Percentiles rank a stretch among this genome's conserved stretches.
These are phyloP conservation scores for Bufotes viridis DNA, from an alignment of 2,797 vertebrate species.

Conservation along the genomic window DNA sequence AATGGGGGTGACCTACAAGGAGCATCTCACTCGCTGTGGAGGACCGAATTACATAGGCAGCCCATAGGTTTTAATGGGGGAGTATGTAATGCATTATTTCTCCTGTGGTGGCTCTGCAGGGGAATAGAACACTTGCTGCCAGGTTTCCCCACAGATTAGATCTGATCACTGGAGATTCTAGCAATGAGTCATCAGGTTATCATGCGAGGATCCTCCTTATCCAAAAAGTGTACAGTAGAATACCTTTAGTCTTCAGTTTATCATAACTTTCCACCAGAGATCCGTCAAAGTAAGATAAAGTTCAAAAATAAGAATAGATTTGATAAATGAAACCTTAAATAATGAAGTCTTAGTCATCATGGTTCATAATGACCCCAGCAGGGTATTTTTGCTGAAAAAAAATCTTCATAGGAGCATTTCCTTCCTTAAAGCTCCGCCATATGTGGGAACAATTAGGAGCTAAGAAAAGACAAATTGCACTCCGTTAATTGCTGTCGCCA, in stretches of 20 bases:
- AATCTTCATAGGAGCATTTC: not conserved
- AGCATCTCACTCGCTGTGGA: too few species aligned
- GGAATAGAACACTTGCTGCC: not conserved
- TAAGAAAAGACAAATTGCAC: slow-evolving; percentile 46
- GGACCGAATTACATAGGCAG: too few species aligned
- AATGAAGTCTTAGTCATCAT: not conserved
- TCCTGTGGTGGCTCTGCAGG: not conserved
- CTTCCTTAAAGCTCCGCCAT: slow-evolving; percentile 23
- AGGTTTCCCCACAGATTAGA: too few species aligned
- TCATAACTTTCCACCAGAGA: not conserved
- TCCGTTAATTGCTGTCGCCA: slow-evolving; percentile 35
- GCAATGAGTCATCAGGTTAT: not conserved
- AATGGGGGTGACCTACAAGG: too few species aligned
- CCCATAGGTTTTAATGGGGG: too few species aligned
- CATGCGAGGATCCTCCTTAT: not conserved
- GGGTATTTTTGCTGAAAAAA: not conserved
- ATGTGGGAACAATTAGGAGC: slow-evolving; percentile 26
- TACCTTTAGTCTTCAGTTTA: not conserved
- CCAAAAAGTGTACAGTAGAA: not conserved
- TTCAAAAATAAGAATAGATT: not conserved
- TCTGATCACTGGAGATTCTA: too few species aligned
- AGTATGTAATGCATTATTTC: not conserved
- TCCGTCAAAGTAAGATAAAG: not conserved
- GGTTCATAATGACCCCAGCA: not conserved
- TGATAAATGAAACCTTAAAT: not conserved